Evolutionary conservation across 2,113 vertebrate genomes (phyloP).

Genomic region (Corythaixoides concolor): DNA sequence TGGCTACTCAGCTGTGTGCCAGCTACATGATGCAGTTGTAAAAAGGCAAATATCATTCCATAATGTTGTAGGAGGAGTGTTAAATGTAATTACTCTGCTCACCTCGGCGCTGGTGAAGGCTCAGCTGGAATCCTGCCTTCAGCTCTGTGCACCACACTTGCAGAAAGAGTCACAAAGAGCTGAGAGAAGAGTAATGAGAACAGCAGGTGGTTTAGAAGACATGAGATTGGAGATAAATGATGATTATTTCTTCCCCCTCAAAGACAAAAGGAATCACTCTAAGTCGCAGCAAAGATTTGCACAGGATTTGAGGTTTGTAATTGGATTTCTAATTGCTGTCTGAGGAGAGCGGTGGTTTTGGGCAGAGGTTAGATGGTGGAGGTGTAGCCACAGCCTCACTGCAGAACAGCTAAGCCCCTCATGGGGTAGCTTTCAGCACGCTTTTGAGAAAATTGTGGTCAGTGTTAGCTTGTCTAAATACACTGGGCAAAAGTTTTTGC

Average conservation of each 20-base stretch:
- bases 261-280: not conserved
- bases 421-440: not conserved
- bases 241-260: not conserved
- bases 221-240: not conserved
- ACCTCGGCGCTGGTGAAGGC: not conserved
- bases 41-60: constrained; percentile 7
- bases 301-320: not conserved
- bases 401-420: not conserved
- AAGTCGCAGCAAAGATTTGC: not conserved
- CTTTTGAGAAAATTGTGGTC: not conserved
- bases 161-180: not conserved
- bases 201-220: not conserved
- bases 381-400: not conserved
- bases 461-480: not conserved
- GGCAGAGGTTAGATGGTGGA: not conserved
- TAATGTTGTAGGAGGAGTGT: not conserved
- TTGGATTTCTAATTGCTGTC: not conserved
- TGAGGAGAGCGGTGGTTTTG: not conserved
- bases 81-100: constrained; percentile 11
- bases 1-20: not conserved
- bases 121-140: constrained; percentile 17
- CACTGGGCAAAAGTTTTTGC: not conserved
- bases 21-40: not conserved
- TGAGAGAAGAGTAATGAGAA: not conserved
- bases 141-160: not conserved